These are phyloP conservation scores for Chaetorhynchus papuensis DNA, from an alignment of 2,113 vertebrate genomes.

Conservation along the genomic window DNA sequence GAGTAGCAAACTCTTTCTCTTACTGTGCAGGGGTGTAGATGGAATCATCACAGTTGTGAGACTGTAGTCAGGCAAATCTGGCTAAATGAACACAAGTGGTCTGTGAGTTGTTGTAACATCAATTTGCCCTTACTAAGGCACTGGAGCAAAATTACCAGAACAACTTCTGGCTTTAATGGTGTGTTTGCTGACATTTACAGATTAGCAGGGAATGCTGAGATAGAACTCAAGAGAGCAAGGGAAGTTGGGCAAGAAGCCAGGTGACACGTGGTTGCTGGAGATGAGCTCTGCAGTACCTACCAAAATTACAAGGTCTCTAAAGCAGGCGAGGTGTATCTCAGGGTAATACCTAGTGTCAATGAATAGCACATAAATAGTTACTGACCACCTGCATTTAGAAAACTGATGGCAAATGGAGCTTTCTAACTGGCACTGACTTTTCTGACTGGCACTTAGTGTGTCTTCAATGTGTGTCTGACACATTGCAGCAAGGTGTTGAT, in stretches of 20 bases:
- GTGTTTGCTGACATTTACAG: not conserved
- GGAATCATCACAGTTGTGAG: not conserved
- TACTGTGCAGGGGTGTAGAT: not conserved
- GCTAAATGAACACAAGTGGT: not conserved
- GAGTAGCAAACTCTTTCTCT: not conserved
- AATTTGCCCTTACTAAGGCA: not conserved
- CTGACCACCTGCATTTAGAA: not conserved
- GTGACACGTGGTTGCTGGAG: rapidly evolving
- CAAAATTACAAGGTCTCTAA: not conserved
- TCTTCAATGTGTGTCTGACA: not conserved
- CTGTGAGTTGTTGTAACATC: not conserved
- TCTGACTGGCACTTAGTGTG: not conserved
- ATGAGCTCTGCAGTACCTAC: not conserved
- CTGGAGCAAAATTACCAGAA: not conserved
- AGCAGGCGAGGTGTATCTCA: not conserved
- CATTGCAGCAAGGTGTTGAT: not conserved
- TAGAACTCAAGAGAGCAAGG: not conserved
- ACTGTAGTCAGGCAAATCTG: not conserved
- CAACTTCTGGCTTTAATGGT: not conserved
- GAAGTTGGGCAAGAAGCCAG: not conserved
- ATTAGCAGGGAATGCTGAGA: not conserved
- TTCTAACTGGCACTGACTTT: not conserved
- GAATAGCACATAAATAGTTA: not conserved
- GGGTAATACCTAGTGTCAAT: not conserved
- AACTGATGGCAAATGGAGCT: not conserved